A percentile compares a stretch with the other conserved stretches of the same genome.
Evolutionary conservation across 2,113 vertebrate genomes (phyloP).

Genomic region (Accipiter cooperii): DNA sequence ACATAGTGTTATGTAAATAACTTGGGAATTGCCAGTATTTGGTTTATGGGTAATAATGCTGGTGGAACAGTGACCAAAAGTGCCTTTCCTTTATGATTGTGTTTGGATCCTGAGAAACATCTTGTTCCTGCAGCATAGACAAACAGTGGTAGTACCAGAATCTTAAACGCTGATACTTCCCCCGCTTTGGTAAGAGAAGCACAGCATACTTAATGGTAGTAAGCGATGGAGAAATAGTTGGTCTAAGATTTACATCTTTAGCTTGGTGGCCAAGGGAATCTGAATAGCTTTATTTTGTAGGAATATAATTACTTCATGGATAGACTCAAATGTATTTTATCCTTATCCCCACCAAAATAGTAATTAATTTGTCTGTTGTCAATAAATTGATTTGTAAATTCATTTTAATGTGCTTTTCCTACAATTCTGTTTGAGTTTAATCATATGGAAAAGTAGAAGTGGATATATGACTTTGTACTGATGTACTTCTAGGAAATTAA

Average conservation of each 20-base stretch:
- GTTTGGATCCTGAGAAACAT: background rate
- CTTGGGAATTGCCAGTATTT: background rate
- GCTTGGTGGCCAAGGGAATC: background rate
- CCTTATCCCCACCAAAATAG: background rate
- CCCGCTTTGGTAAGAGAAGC: fast-evolving
- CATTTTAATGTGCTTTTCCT: background rate
- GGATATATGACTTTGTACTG: background rate
- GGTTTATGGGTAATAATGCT: background rate
- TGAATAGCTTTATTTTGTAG: background rate
- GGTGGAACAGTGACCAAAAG: background rate
- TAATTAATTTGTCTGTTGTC: background rate
- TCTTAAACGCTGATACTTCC: background rate
- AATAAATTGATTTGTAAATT: background rate
- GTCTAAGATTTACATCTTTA: background rate
- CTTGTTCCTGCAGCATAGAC: background rate
- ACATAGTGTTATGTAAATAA: background rate
- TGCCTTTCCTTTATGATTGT: background rate
- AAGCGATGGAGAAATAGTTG: background rate
- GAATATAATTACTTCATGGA: background rate
- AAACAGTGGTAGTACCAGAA: background rate
- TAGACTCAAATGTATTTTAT: background rate
- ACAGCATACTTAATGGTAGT: background rate
- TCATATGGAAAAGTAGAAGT: background rate
- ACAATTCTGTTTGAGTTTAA: background rate
- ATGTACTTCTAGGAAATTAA: background rate